Percentiles rank a stretch among this genome's conserved stretches.
These are phyloP conservation scores for Mesocentrotus franciscanus DNA, from an alignment of 53 echinoderm and acorn worm species.

Conservation along the genomic window DNA sequence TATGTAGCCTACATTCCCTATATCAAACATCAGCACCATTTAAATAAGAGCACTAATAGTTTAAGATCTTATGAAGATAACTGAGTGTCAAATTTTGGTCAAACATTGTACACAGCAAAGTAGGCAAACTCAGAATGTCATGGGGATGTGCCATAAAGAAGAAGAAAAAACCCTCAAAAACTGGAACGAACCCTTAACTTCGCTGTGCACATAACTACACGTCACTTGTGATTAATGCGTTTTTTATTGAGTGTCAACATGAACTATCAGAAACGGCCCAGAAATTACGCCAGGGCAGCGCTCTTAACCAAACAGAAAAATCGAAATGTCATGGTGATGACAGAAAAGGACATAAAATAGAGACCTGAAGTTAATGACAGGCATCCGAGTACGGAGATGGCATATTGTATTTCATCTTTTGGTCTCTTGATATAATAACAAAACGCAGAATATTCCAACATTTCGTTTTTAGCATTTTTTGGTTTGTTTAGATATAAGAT, in stretches of 20 bases:
- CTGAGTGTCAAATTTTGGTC: not conserved
- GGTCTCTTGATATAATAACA: not conserved
- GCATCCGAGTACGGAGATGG: not conserved
- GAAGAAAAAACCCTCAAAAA: too few species aligned
- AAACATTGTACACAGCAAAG: too few species aligned
- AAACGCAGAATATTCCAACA: not conserved
- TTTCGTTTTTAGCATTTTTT: not conserved
- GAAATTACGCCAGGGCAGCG: not conserved
- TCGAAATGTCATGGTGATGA: not conserved
- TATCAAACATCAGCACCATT: not conserved
- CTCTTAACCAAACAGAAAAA: not conserved
- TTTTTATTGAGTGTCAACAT: not conserved
- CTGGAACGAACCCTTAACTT: not conserved
- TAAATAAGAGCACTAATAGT: not conserved
- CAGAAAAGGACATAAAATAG: not conserved
- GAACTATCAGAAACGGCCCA: not conserved
- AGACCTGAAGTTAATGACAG: not conserved
- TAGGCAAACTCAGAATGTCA: not conserved
- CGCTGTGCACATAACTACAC: not conserved
- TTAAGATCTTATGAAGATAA: slow-evolving; percentile 3
- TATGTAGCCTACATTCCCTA: not conserved
- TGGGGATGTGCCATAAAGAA: not conserved
- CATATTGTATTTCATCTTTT: not conserved
- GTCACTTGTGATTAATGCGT: not conserved
- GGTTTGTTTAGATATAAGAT: too few species aligned